Conservation (phyloP, 2,113 vertebrate genomes). For the Asarcornis scutulata region DNA sequence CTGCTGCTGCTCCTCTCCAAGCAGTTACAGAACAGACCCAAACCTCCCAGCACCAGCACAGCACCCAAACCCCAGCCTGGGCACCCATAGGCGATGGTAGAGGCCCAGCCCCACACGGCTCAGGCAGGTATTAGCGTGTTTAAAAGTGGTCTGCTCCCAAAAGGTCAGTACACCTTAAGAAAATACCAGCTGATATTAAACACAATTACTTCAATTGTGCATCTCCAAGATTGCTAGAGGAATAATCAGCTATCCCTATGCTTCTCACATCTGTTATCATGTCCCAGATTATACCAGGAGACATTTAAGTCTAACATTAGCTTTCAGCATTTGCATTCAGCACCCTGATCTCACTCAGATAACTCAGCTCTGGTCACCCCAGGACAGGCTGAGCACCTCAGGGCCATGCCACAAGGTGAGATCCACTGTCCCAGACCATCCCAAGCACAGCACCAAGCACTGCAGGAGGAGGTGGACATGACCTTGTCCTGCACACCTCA, state of each 20-base stretch:
- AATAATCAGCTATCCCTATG: background rate
- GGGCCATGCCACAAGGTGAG: background rate
- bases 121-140: background rate
- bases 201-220: background rate
- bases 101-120: background rate
- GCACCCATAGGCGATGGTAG: background rate
- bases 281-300: background rate
- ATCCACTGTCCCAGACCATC: background rate
- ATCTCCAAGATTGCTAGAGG: background rate
- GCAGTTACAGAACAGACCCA: background rate
- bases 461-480: no score
- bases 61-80: background rate
- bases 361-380: background rate
- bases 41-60: background rate
- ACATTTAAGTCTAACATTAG: background rate
- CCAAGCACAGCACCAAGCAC: rapidly evolving
- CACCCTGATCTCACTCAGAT: rapidly evolving
- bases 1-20: background rate
- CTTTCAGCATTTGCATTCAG: background rate
- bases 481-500: background rate
- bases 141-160: background rate
- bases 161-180: background rate
- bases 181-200: background rate
- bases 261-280: background rate
- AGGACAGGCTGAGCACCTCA: no score